phyloP scores from a whole-genome alignment of 2,888 invertebrate species.

The Heliconius erato region DNA sequence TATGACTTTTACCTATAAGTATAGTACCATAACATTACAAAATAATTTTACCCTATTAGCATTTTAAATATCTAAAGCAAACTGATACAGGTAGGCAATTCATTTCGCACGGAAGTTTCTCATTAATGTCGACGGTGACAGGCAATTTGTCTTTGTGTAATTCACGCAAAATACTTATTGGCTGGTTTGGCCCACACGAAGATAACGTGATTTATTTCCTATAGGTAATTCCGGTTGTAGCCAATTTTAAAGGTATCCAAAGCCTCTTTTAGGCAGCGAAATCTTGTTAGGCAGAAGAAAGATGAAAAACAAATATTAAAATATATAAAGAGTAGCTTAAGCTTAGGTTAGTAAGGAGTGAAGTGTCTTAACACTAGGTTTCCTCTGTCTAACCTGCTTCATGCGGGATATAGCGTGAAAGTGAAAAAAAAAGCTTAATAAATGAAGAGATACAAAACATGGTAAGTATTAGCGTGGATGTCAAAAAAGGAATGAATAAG shows the following conservation, averaged over 20 bases:
- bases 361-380: too few relatives aligned
- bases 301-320: background rate
- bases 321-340: background rate
- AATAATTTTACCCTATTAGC: background rate
- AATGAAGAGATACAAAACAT: background rate
- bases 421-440: too few relatives aligned
- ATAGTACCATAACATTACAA: background rate
- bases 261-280: background rate
- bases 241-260: constrained; percentile 6
- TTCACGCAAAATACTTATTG: constrained; percentile 81
- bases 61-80: constrained; percentile 33
- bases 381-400: too few relatives aligned
- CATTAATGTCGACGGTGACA: constrained; percentile 74
- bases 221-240: constrained; percentile 63
- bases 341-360: too few relatives aligned
- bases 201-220: constrained; percentile 75
- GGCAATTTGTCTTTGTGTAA: constrained; percentile 80
- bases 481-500: too few relatives aligned
- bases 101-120: constrained; percentile 72
- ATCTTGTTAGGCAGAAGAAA: background rate
- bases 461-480: background rate
- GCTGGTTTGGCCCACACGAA: constrained; percentile 71
- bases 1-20: background rate
- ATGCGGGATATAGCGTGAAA: too few relatives aligned
- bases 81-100: constrained; percentile 74